Conservation (phyloP, 2,888 invertebrate genomes). For the Coenonympha arcania region DNA sequence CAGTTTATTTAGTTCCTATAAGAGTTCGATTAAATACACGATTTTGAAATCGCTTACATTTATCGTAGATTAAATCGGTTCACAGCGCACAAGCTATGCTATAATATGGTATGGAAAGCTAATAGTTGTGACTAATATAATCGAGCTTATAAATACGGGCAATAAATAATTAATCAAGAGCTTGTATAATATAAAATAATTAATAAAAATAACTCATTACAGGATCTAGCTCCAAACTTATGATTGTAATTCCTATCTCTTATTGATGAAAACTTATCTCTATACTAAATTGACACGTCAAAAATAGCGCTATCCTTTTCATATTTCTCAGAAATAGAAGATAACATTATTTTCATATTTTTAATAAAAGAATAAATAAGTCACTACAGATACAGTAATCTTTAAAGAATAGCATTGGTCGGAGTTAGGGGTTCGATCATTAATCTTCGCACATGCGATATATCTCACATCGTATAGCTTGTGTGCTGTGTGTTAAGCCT, state of each 20-base stretch:
- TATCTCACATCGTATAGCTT: conserved; percentile 10
- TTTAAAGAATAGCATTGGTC: neutral
- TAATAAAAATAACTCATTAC: neutral
- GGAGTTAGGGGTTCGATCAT: neutral
- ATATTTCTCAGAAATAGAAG: no score
- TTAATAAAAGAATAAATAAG: no score
- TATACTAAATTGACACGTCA: no score
- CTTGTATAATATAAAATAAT: conserved; percentile 3
- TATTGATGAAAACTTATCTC: neutral
- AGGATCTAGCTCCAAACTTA: neutral
- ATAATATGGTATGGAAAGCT: conserved; percentile 8
- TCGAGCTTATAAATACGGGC: conserved; percentile 20
- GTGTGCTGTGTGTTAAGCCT: conserved; percentile 10
- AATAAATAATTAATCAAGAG: conserved; percentile 9
- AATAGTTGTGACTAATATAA: conserved; percentile 16
- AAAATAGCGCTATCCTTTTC: no score
- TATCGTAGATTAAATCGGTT: conserved; percentile 5
- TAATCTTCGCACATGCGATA: conserved; percentile 4
- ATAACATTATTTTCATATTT: no score
- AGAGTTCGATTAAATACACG: conserved; percentile 9
- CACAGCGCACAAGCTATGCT: conserved; percentile 19
- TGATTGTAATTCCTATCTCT: neutral
- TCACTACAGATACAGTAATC: no score
- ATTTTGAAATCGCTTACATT: conserved; percentile 5
- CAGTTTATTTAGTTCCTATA: conserved; percentile 3